Conservation (phyloP, 2,113 vertebrate genomes). For the Acanthochromis polyacanthus region DNA sequence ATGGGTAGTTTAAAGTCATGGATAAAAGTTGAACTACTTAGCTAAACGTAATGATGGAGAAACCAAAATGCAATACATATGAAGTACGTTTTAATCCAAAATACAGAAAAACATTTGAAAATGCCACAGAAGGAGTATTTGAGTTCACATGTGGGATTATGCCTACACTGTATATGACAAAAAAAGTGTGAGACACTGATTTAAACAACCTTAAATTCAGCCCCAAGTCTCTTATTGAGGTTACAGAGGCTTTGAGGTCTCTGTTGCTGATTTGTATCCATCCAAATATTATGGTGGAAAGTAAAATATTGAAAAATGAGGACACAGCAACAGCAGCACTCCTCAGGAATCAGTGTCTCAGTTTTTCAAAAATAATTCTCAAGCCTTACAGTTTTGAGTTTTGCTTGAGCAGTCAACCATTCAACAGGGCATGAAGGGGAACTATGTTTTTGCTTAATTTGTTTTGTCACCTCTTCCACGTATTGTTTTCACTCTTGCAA, state of each 20-base stretch:
- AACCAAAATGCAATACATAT: too few relatives aligned
- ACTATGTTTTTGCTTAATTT: not conserved
- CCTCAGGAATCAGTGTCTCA: not conserved
- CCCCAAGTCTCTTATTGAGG: not conserved
- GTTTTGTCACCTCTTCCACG: not conserved
- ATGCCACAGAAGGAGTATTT: too few relatives aligned
- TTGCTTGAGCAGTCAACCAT: not conserved
- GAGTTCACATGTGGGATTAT: not conserved
- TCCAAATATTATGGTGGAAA: too few relatives aligned
- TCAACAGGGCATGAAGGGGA: not conserved
- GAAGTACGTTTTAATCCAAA: too few relatives aligned
- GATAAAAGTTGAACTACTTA: too few relatives aligned
- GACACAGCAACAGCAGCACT: not conserved
- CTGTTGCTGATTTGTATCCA: not conserved
- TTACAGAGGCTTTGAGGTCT: not conserved
- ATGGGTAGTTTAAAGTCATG: too few relatives aligned
- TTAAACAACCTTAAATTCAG: not conserved
- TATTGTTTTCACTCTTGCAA: constrained; percentile 23
- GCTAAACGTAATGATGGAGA: not conserved
- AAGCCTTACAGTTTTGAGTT: too few relatives aligned
- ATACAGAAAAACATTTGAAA: too few relatives aligned
- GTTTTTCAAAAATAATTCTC: too few relatives aligned
- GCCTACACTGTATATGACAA: not conserved
- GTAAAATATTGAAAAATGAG: not conserved
- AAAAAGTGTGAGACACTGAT: not conserved